A percentile compares a stretch with the other conserved stretches of the same genome.
Conservation (phyloP, 1,140 invertebrate species). For the Sycophila sp. region DNA sequence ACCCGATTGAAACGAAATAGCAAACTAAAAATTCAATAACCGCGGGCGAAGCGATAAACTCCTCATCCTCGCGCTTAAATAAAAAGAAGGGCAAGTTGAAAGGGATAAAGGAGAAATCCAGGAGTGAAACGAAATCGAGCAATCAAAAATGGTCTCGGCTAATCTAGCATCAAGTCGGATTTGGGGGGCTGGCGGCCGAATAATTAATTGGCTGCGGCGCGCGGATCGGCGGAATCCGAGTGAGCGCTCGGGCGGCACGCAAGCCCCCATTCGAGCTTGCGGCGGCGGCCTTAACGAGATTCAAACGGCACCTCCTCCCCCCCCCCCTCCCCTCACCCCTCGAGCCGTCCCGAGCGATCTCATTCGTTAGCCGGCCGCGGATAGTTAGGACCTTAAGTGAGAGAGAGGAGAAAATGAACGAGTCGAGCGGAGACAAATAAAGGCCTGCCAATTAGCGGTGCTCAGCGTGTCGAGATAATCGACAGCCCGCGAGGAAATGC, state of each 20-base stretch:
- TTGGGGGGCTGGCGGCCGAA: neutral
- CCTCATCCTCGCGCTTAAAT: too few relatives aligned
- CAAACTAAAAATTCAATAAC: too few relatives aligned
- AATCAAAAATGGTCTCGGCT: too few relatives aligned
- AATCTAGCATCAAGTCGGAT: too few relatives aligned
- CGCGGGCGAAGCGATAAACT: too few relatives aligned
- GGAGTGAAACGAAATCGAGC: too few relatives aligned
- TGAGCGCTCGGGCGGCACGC: neutral
- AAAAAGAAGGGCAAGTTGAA: too few relatives aligned
- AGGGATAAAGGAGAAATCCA: too few relatives aligned
- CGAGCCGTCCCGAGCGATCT: conserved; percentile 35
- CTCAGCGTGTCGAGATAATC: conserved; percentile 44
- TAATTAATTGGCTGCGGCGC: conserved; percentile 21
- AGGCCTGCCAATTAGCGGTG: conserved; percentile 49
- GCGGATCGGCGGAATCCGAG: neutral
- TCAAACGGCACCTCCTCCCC: conserved; percentile 35
- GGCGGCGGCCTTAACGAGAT: conserved; percentile 43
- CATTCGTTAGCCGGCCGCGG: conserved; percentile 41
- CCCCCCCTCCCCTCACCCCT: conserved; percentile 1
- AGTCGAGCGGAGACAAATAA: conserved; percentile 30
- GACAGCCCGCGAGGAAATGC: conserved; percentile 16
- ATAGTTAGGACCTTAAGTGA: conserved; percentile 38
- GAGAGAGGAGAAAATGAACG: neutral
- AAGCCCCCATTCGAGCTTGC: neutral
- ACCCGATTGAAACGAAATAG: too few relatives aligned